Base-by-base conservation (phyloP, 2,797 vertebrate genomes). In the Tragelaphus eurycerus region DNA sequence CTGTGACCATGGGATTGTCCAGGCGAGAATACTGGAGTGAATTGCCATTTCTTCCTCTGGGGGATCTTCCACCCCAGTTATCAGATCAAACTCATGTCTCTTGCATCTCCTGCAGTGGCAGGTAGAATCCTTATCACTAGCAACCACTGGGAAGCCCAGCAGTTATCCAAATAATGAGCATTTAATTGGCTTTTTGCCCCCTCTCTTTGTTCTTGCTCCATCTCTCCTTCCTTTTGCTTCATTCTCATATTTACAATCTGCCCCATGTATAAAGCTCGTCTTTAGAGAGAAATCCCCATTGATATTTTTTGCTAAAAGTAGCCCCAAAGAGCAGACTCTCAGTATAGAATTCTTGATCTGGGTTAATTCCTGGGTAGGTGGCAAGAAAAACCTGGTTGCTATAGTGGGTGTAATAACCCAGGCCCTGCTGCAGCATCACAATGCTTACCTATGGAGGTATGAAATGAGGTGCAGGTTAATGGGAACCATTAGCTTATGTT, bases 251-350 rank as follows among this genome's bases (percentile, higher is more conserved):
- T 31, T 59, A 64, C 11, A 76, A 31, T 34, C 31, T 60, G 21
- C 14, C 60, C 2, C 29, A 62, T 4, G 7, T 23, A 54, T 7
- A 10, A 84, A 19, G 1, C 6, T 31, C 1, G 0, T 21, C 19
- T 71, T 90, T 81, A 23, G 48, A 46, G 13, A 2, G 23, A 38
- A 94, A 86, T 82, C 23, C 60, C n/a, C 14, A 17, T 15, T 93
- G 90, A 81, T 19, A n/a, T 13, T 86, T 86, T 21, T 21, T 31
- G 6, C 50, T 57, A 43, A 89, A 96, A 85, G 12, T 17, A 27
- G 29, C 5, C 38, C 7, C 27, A 71, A 12, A 79, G 43, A 82
- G 0, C 14, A 59, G 12, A 74, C 3, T 71, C 67, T 25, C 16
- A 38, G 14, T 1, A 25, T 50, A 84, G 62, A 74, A 38, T 48